These are phyloP conservation scores for Pachyramphus minor DNA, from an alignment of 2,113 vertebrate species.

Conservation along the genomic window DNA sequence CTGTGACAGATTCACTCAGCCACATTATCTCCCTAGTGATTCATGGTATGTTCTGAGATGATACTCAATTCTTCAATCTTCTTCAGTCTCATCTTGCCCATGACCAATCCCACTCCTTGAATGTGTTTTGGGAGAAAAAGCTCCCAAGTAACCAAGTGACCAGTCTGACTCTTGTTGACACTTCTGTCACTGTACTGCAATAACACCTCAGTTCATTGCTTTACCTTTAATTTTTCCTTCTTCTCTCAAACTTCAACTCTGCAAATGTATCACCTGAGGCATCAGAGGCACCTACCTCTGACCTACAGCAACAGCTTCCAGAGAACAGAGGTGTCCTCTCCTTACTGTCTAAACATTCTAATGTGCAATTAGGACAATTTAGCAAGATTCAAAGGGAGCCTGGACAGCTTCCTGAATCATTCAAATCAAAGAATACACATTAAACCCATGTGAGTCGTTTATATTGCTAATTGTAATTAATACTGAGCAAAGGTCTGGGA, in stretches of 20 bases:
- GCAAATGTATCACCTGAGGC: background rate
- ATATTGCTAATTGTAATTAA: background rate
- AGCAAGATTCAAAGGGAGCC: background rate
- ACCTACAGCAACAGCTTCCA: background rate
- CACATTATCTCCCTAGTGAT: background rate
- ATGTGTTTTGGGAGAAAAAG: fast-evolving
- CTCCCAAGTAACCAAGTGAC: background rate
- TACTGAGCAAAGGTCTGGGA: background rate
- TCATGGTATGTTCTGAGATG: background rate
- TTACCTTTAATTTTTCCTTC: background rate
- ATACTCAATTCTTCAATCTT: background rate
- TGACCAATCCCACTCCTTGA: background rate
- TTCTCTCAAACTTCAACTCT: background rate
- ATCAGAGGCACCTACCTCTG: background rate
- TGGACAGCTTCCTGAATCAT: background rate
- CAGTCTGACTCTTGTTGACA: background rate
- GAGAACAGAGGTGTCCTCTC: background rate
- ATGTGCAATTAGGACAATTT: background rate
- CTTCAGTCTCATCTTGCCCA: background rate
- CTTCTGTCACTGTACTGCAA: background rate
- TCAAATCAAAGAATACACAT: background rate
- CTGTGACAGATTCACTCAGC: background rate
- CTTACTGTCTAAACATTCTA: background rate
- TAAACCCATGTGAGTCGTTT: background rate
- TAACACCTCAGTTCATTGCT: background rate